Evolutionary conservation across 2,113 vertebrate species (phyloP), one percentile per base, ranked within the genome.

Genomic region (Pygoscelis antarcticus): DNA sequence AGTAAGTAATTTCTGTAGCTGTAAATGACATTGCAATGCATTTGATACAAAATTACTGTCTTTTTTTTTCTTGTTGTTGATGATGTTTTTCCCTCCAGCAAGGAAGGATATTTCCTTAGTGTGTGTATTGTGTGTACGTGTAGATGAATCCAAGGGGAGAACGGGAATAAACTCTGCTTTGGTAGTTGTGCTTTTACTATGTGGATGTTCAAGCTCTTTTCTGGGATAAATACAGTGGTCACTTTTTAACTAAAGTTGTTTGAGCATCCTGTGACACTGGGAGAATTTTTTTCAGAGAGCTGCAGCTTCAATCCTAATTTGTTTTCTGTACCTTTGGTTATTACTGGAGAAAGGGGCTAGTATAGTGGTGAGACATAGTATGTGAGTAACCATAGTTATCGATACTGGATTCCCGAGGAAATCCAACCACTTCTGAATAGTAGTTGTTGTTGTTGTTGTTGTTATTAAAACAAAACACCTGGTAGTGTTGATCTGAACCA

Each of bases 341-440:
- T 74, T 91, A 44, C 21, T 74, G 66, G 65, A 30, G 36, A 54
- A 87, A 65, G 55, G 32, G 34, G 8, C 34, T 80, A 20, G 7
- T 44, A 2, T 9, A 25, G 26, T 65, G 57, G 17, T 6, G 21
- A 65, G 58, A 40, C 1, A 1, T 22, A 77, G 57, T 14, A 7
- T 47, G 14, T 0, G 0, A 77, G 36, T 89, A 32, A 27, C 46
- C 8, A 0, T 30, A 58, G 61, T 55, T 87, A 54, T n/a, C 32
- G 21, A 22, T 52, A 61, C 74, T 62, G 16, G 14, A 40, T 81
- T 96, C 58, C 16, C 57, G 57, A 14, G 70, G 62, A 80, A 90
- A 81, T 76, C 21, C 55, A 62, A 42, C 22, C 8, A 6, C 34
- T 94, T 83, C 16, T 32, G 42, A 77, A 34, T 72, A 55, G 21